Conservation (phyloP, 2,888 invertebrate genomes). For the Hipparchia semele region DNA sequence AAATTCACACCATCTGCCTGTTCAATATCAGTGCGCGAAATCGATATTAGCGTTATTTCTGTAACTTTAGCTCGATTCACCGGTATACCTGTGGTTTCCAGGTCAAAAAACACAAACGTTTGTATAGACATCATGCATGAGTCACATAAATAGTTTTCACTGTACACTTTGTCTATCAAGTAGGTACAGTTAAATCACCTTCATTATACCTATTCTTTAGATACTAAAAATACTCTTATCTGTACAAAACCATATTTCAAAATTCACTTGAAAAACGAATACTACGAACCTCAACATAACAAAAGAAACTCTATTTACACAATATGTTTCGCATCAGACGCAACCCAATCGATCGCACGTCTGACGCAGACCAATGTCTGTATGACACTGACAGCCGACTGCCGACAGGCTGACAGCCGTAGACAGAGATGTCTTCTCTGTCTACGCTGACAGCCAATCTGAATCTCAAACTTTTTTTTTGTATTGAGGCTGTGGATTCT, state of each 20-base stretch:
- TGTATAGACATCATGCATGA: constrained; percentile 54
- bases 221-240: background rate
- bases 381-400: background rate
- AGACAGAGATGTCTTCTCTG: too few relatives aligned
- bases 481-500: background rate
- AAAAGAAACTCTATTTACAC: background rate
- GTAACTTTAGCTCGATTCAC: constrained; percentile 84
- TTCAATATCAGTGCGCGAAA: constrained; percentile 79
- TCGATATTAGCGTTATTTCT: constrained; percentile 86
- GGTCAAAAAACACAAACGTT: constrained; percentile 87
- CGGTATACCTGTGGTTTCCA: constrained; percentile 89
- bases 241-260: background rate
- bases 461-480: background rate
- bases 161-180: background rate
- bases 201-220: too few relatives aligned
- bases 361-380: background rate
- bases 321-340: background rate
- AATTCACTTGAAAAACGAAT: background rate
- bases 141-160: background rate
- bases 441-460: too few relatives aligned
- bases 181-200: background rate
- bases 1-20: constrained; percentile 51
- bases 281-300: background rate
- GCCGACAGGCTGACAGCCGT: too few relatives aligned
- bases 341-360: too few relatives aligned